Percentiles rank a stretch among this genome's conserved stretches.
These are phyloP conservation scores for Papilio elwesi DNA, from an alignment of 2,888 invertebrate species.

Conservation along the genomic window DNA sequence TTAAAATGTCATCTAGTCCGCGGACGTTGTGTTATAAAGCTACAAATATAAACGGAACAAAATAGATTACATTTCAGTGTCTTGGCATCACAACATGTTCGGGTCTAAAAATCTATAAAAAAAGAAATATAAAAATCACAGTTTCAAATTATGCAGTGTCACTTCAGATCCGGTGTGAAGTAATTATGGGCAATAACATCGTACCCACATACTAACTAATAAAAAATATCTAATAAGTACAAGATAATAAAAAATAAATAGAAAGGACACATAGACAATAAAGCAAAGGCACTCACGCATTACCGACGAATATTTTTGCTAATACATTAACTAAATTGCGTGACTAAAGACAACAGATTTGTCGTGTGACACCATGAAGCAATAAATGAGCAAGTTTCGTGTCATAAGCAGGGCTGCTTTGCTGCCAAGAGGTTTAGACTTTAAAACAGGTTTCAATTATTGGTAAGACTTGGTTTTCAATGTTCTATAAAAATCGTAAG, in stretches of 20 bases:
- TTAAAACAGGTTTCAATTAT: too few relatives aligned
- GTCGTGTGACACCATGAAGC: conserved; percentile 20
- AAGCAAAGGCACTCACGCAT: conserved; percentile 77
- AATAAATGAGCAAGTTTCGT: conserved; percentile 45
- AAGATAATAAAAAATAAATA: conserved; percentile 68
- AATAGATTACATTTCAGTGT: conserved; percentile 57
- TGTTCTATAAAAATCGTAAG: too few relatives aligned
- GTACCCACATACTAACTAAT: conserved; percentile 67
- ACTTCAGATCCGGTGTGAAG: conserved; percentile 79
- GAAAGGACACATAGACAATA: conserved; percentile 78
- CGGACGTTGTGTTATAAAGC: conserved; percentile 55
- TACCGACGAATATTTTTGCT: conserved; percentile 67
- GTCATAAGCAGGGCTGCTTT: neutral
- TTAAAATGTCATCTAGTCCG: conserved; percentile 55
- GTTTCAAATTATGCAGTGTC: conserved; percentile 83
- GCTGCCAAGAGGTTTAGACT: neutral
- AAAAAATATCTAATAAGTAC: conserved; percentile 81
- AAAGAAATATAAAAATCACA: conserved; percentile 83
- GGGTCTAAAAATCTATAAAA: conserved; percentile 76
- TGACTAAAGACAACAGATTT: conserved; percentile 10
- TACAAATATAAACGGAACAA: conserved; percentile 55
- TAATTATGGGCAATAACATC: conserved; percentile 70
- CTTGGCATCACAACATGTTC: conserved; percentile 78
- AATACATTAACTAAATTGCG: conserved; percentile 42
- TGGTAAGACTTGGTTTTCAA: too few relatives aligned